Evolutionary conservation across 1,140 invertebrate species (phyloP), one percentile per base, ranked within the genome.

Genomic region (Cotesia vestalis): DNA sequence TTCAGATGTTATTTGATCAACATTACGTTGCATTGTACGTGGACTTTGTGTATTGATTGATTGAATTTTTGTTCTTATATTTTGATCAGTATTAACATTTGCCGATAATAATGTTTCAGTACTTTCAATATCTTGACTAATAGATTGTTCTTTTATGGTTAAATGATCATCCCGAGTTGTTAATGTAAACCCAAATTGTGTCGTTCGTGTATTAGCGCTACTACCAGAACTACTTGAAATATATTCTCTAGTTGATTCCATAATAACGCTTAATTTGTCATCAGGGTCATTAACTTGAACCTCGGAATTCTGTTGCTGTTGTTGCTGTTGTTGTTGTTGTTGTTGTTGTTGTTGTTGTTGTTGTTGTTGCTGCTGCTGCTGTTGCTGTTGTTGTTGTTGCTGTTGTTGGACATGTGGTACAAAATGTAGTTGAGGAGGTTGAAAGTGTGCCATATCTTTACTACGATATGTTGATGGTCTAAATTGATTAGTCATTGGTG

Each of bases 21-120:
- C 85, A 63, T 86, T 86, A 12, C 85, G 82, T 69, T 86, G 86
- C 3, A 87, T 82, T 0, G 86, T 87, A 35, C 86, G 80, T 3
- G 85, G 86, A 78, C 86, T 87, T 69, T 87, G 86, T 4, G 85
- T 85, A 9, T 86, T 83, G 8, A 86, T 81, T 4, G 82, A 83
- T 76, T 86, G 85, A 55, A 86, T 86, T 59, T 87, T 81, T 0
- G 82, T 78, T 6, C 81, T 80, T 74, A 85, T 80, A 17, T 84
- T 85, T 53, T 85, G 84, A 9, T 87, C 84, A 9, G 84, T 83
- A 59, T 70, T 77, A 66, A 79, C 78, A 74, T 73, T 80, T 5
- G 57, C 55, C 5, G 69, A 71, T 5, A 76, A n/a, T 6, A 78
- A 40, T 46, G 69, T 11, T 59, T 75, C 74, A 66, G 67, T 73